Conservation (phyloP, 2,113 vertebrate species). For the Paratilapia polleni region DNA sequence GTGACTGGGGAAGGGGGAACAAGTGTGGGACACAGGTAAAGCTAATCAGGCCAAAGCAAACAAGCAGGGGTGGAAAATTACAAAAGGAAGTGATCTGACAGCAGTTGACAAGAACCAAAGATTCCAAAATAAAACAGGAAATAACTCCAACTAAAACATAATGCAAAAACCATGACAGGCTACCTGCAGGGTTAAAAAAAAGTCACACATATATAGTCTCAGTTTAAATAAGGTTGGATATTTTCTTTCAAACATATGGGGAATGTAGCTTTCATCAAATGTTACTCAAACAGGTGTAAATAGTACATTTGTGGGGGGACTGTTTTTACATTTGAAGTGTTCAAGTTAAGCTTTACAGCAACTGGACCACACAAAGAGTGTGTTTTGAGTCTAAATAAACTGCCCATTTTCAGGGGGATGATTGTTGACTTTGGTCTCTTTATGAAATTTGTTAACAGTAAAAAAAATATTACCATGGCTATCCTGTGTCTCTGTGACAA, state of each 20-base stretch:
- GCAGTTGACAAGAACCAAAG: background rate
- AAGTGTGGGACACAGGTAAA: background rate
- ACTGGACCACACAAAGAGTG: rapidly evolving
- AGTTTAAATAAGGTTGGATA: background rate
- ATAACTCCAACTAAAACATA: background rate
- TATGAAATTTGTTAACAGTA: background rate
- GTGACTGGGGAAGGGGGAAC: background rate
- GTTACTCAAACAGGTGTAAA: background rate
- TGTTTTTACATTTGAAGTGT: background rate
- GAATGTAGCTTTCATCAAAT: background rate
- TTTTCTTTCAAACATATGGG: background rate
- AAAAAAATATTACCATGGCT: background rate
- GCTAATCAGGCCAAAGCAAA: background rate
- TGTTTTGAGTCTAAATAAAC: background rate
- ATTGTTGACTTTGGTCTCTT: background rate
- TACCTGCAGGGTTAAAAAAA: background rate
- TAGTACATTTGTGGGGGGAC: background rate
- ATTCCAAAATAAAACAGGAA: background rate
- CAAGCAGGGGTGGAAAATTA: background rate
- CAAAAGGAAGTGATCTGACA: background rate
- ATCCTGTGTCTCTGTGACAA: background rate
- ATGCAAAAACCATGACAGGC: rapidly evolving
- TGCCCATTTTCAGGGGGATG: rapidly evolving
- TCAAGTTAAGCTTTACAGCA: background rate
- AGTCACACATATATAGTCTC: background rate